Base-by-base conservation (phyloP, 1,140 invertebrate species). In the Diabrotica virgifera region DNA sequence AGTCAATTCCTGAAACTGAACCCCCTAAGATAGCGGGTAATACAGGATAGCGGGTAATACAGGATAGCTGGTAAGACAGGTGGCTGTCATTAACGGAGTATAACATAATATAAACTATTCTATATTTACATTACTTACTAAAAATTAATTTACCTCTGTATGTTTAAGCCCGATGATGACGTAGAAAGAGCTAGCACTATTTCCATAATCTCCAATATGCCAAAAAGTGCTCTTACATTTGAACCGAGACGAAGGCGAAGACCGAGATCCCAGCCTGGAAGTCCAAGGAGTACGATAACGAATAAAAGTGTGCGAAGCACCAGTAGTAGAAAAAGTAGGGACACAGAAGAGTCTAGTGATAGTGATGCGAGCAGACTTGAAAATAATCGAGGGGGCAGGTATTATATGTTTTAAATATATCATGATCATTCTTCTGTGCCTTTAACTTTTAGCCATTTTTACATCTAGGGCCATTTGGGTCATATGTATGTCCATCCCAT, bases 151-250 rank as follows among this genome's bases (percentile, higher is more conserved):
- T 24, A 24, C 4, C 24, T 24, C 24, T 24, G 24, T 24, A 8
- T 46, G n/a, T n/a, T n/a, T n/a, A 50, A 37, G 13, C 5, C 37
- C 10, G 52, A 65, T 51, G 52, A 65, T 51, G 51, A 62, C 38
- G 59, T 64, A 8, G 80, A 79, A 76, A 78, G 76, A 67, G 79
- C 38, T 36, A 50, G 72, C 6, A 71, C 72, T 65, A 85, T 87
- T 50, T 86, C 85, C 13, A 86, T 87, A 64, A 86, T 88, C 46
- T 86, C 85, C 13, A 85, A 86, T 64, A 85, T 88, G 67, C 86
- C 85, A 0, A 78, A 79, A 38, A 72, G 36, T 14, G 60, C 53
- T 52, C 40, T 59, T 6, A 62, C 36, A 12, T 62, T 54, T 35
- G 60, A 54, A 35, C 50, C 56, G 61, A 12, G 51, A 65, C 59